Conservation (phyloP, 2,888 invertebrate genomes). For the Rhopalosiphum nymphaeae region DNA sequence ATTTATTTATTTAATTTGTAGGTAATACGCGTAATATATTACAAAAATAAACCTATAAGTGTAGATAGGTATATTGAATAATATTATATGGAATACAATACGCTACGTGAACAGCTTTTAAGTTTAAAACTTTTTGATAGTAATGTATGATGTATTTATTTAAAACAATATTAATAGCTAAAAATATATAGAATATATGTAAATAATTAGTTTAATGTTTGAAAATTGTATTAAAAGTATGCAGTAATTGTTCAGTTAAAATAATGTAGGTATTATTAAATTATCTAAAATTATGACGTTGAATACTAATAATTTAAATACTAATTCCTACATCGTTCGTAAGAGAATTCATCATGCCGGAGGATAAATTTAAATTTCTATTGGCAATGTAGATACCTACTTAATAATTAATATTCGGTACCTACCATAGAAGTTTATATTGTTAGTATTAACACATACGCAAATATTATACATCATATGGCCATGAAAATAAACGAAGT, state of each 20-base stretch:
- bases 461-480: not conserved
- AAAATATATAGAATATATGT: not conserved
- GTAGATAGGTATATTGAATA: no score
- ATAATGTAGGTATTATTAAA: no score
- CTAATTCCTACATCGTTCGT: not conserved
- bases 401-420: not conserved
- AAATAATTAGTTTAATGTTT: not conserved
- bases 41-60: no score
- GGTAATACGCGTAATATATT: no score
- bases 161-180: not conserved
- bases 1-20: no score
- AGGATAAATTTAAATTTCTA: constrained; percentile 10
- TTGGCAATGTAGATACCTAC: not conserved
- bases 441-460: not conserved
- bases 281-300: no score
- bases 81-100: no score
- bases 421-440: not conserved
- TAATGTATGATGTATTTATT: not conserved
- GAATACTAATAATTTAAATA: no score
- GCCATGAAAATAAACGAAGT: not conserved
- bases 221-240: not conserved
- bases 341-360: not conserved
- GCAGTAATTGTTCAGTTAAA: not conserved
- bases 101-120: not conserved
- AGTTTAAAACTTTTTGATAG: not conserved